Percentiles rank a stretch among this genome's conserved stretches.
Conservation (phyloP, 2,888 invertebrate species). For the Lepidocyrtoides sp. region DNA sequence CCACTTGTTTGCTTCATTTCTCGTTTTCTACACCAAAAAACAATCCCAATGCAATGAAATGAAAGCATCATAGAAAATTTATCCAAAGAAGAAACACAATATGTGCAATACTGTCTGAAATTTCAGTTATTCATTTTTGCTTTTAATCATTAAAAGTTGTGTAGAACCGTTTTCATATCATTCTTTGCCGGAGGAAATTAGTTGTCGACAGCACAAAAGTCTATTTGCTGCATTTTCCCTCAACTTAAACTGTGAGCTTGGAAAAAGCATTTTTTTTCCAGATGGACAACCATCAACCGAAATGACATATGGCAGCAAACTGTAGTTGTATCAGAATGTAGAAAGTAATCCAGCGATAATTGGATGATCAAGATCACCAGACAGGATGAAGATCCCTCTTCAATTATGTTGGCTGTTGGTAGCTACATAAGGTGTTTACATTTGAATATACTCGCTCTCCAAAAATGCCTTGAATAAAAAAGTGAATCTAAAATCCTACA, state of each 20-base stretch:
- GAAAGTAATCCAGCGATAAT: slow-evolving; percentile 78
- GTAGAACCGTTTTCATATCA: background rate
- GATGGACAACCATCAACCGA: background rate
- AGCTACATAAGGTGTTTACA: slow-evolving; percentile 64
- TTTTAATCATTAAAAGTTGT: too few relatives aligned
- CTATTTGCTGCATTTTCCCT: too few relatives aligned
- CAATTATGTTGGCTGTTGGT: slow-evolving; percentile 7
- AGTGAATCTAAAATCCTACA: background rate
- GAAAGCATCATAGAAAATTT: too few relatives aligned
- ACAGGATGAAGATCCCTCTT: slow-evolving; percentile 41
- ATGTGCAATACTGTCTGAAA: too few relatives aligned
- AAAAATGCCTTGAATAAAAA: background rate
- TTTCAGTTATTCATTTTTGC: too few relatives aligned
- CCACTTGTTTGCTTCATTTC: too few relatives aligned
- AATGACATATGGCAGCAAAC: background rate
- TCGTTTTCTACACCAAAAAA: too few relatives aligned
- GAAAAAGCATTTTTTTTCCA: too few relatives aligned
- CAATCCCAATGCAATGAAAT: too few relatives aligned
- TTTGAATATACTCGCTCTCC: slow-evolving; percentile 55
- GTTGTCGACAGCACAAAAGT: too few relatives aligned
- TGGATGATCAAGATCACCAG: slow-evolving; percentile 78
- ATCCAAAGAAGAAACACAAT: too few relatives aligned
- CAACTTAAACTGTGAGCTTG: too few relatives aligned
- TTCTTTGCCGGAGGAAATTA: background rate
- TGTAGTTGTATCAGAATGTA: slow-evolving; percentile 64